Evolutionary conservation across 1,140 invertebrate genomes (phyloP).

Genomic region (Lamellibrachia luymesi): DNA sequence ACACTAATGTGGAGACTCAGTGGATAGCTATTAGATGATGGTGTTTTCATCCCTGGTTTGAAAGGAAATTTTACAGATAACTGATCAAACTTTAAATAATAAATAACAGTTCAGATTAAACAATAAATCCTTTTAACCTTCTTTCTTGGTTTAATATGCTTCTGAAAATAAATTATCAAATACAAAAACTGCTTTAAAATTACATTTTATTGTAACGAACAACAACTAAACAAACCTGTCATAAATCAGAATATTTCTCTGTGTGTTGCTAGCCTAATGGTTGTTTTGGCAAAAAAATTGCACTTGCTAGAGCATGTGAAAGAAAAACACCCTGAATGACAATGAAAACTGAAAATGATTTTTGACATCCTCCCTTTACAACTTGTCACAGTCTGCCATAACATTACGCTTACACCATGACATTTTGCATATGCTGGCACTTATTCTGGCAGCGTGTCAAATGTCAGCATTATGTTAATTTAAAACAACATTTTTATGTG

Average conservation of each 20-base stretch:
- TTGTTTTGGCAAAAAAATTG: neutral
- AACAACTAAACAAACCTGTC: neutral
- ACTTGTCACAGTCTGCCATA: neutral
- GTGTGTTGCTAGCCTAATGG: neutral
- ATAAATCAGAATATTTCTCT: neutral
- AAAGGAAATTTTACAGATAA: neutral
- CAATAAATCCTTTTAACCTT: no score
- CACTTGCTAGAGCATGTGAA: neutral
- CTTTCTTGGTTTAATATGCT: neutral
- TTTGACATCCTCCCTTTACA: neutral
- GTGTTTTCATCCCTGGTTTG: neutral
- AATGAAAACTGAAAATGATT: neutral
- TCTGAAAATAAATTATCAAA: no score
- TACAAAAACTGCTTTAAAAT: neutral
- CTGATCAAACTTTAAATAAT: no score
- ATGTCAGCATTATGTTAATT: neutral
- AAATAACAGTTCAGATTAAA: no score
- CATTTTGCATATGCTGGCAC: neutral
- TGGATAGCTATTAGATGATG: neutral
- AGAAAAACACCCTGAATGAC: no score
- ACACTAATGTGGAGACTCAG: neutral
- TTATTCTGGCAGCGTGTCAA: neutral
- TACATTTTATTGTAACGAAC: neutral
- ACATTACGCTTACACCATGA: neutral
- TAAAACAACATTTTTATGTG: neutral